Conservation (phyloP, 2,797 vertebrate species). For the Peromyscus attwateri region DNA sequence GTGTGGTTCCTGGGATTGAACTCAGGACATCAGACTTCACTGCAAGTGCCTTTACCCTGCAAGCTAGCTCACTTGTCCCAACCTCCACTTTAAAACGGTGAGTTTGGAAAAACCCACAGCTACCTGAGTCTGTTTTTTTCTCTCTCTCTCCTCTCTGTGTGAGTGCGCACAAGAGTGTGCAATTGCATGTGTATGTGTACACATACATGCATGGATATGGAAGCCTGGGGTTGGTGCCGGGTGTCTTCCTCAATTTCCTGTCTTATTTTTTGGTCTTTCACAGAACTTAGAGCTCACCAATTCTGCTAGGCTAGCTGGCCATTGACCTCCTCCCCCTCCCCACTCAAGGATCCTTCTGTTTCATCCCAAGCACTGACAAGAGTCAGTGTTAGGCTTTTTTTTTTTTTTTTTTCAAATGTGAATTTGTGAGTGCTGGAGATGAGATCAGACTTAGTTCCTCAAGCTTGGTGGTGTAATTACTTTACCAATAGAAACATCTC, state of each 20-base stretch:
- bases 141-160: neutral
- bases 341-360: neutral
- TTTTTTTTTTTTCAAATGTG: neutral
- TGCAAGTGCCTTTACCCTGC: neutral
- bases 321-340: too few relatives aligned
- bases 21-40: neutral
- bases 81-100: neutral
- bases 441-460: neutral
- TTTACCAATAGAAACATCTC: neutral
- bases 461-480: too few relatives aligned
- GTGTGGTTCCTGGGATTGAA: neutral
- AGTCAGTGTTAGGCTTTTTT: neutral
- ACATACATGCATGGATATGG: neutral
- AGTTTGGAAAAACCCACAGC: neutral
- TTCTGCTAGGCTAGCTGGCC: neutral
- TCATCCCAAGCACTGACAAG: neutral
- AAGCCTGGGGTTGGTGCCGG: neutral
- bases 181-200: neutral
- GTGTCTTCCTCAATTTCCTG: neutral
- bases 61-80: neutral
- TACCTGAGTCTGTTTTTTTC: neutral
- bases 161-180: neutral
- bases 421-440: neutral
- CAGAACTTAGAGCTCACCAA: neutral
- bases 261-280: neutral